A percentile compares a stretch with the other conserved stretches of the same genome.
These are phyloP conservation scores for Chelonus formosanus DNA, from an alignment of 2,888 invertebrate species.

Conservation along the genomic window DNA sequence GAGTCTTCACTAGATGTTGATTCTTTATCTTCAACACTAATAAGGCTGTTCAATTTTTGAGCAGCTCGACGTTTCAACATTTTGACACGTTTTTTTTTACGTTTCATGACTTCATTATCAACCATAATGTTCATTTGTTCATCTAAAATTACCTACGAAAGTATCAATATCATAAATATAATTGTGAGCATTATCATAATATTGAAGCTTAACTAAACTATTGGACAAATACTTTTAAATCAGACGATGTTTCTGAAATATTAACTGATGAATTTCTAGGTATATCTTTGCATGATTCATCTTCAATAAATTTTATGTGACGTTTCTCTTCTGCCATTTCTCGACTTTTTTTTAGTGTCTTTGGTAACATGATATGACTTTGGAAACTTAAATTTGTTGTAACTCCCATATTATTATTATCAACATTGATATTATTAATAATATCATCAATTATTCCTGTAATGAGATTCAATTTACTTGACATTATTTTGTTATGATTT, in stretches of 20 bases:
- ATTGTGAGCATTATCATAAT: too few species aligned
- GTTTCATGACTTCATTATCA: too few species aligned
- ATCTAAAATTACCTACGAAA: too few species aligned
- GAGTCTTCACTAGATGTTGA: slow-evolving; percentile 47
- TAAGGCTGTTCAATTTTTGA: slow-evolving; percentile 25
- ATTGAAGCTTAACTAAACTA: too few species aligned
- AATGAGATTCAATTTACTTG: slow-evolving; percentile 42
- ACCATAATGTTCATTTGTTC: too few species aligned
- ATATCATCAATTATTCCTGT: slow-evolving; percentile 45
- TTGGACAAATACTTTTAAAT: slow-evolving; percentile 30
- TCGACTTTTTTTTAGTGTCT: too few species aligned
- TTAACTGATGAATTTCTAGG: background rate
- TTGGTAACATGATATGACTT: too few species aligned
- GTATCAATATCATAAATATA: too few species aligned
- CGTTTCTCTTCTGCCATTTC: too few species aligned
- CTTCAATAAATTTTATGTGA: slow-evolving; percentile 22
- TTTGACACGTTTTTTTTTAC: slow-evolving; percentile 39
- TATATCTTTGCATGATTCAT: too few species aligned
- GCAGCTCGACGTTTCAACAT: slow-evolving; percentile 40
- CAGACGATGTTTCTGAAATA: slow-evolving; percentile 15
- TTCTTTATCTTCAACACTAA: background rate
- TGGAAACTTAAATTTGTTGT: too few species aligned
- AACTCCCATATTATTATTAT: too few species aligned
- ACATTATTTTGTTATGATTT: slow-evolving; percentile 33
- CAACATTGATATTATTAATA: slow-evolving; percentile 39